Base-by-base conservation (phyloP, 2,113 vertebrate species). In the Pseudonaja textilis region DNA sequence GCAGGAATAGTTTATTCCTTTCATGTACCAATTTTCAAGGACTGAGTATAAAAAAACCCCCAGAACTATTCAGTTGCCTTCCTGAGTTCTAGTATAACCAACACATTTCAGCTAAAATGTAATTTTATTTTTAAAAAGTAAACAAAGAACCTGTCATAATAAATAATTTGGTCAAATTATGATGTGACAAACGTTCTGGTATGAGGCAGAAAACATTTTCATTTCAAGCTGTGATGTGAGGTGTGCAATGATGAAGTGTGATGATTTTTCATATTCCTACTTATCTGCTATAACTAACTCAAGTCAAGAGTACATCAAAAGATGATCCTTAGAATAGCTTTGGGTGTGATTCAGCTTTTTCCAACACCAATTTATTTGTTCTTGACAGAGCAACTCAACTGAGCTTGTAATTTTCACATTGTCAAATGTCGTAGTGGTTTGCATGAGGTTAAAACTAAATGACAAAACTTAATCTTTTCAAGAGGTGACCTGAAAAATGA, bases 391-490 rank as follows among this genome's bases (percentile, higher is more conserved):
- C 26, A 91, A 59, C 4, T 87, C 12, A 94, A 91, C 22, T 54
- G 14, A 91, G 45, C 52, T 56, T 92, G 93, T 89, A 93, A 64
- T n/a, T 94, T 93, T 90, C 81, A 59, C 26, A 26, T 47, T 74
- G 94, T 93, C 87, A 95, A 92, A 94, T 89, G 91, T 90, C 0
- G 0, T 89, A 87, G 89, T 93, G 12, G 2, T 47, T 34, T 85
- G 7, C 92, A 61, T 42, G 94, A 94, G 85, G 29, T n/a, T 89
- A 92, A 96, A 90, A 93, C 39, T 81, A 55, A 39, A 6, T 93
- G 50, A 90, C 2, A 87, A 93, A 45, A 90, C 4, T 16, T 85
- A 88, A 29, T 50, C 26, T 92, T 91, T 5, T 22, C 85, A 11
- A 34, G 3, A 92, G 90, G 9, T 45, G 23, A 45, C 5, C 91